phyloP scores from a whole-genome alignment of 30 jellyfish, hydroid and myxozoan species.

The Rhopilema esculentum region DNA sequence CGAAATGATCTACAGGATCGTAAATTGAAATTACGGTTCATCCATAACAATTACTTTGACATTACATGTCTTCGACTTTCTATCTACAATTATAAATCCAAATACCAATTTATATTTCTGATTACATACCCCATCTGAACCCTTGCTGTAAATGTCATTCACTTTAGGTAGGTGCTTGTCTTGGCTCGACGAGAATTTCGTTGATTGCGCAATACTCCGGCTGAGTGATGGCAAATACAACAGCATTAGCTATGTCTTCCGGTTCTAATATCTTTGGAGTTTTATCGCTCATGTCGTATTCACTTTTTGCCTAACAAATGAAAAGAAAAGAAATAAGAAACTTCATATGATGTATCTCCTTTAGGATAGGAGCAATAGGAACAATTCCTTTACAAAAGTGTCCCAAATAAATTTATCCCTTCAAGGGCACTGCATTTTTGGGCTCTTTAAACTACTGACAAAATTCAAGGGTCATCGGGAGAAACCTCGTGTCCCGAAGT shows the following conservation, averaged over 20 bases:
- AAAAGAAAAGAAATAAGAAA: not conserved
- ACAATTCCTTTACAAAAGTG: no score
- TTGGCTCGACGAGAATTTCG: slow-evolving; percentile 87
- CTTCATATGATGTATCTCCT: not conserved
- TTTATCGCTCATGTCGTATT: slow-evolving; percentile 68
- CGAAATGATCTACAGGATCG: no score
- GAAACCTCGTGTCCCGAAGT: no score
- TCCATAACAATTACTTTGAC: no score
- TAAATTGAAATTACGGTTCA: no score
- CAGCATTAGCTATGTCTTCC: slow-evolving; percentile 88
- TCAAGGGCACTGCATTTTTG: no score
- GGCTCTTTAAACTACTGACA: no score
- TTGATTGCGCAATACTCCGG: slow-evolving; percentile 82
- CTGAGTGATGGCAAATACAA: slow-evolving; percentile 78
- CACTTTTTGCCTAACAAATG: slow-evolving; percentile 66
- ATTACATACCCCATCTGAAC: no score
- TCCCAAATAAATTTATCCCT: no score
- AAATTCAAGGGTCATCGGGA: no score
- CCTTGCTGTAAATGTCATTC: not conserved
- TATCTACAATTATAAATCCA: not conserved
- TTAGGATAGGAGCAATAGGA: no score
- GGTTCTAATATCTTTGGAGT: slow-evolving; percentile 72
- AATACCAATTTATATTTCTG: no score
- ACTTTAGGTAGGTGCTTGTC: slow-evolving; percentile 77
- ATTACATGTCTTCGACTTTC: not conserved